A percentile compares a stretch with the other conserved stretches of the same genome.
Evolutionary conservation across 1,140 invertebrate species (phyloP).

Genomic region (Dinothrombium tinctorium): DNA sequence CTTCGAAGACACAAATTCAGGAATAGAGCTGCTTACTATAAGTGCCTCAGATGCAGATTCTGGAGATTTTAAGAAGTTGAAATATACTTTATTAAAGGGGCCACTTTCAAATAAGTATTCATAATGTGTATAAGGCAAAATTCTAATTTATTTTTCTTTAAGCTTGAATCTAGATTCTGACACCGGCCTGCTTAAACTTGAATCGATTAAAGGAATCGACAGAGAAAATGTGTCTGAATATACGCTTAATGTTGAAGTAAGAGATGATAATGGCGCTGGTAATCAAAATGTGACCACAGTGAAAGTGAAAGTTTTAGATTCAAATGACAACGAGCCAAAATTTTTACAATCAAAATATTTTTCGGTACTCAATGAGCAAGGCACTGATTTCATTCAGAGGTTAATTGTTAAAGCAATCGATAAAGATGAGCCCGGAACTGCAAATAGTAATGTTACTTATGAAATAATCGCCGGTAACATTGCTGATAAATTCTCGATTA

Average conservation of each 20-base stretch:
- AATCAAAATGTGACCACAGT: slow-evolving; percentile 17
- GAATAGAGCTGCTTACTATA: slow-evolving; percentile 37
- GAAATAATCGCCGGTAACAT: slow-evolving; percentile 54
- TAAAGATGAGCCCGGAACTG: slow-evolving; percentile 43
- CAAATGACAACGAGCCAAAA: slow-evolving; percentile 43
- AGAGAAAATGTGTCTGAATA: slow-evolving; percentile 41
- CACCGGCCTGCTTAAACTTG: slow-evolving; percentile 55
- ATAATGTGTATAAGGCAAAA: neutral
- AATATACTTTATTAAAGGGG: slow-evolving; percentile 48
- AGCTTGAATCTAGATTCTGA: slow-evolving; percentile 54
- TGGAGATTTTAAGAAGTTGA: slow-evolving; percentile 38
- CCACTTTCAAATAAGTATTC: slow-evolving; percentile 32
- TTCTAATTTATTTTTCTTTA: slow-evolving; percentile 15
- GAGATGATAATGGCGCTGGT: slow-evolving; percentile 55
- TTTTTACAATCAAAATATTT: slow-evolving; percentile 57
- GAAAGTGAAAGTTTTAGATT: slow-evolving; percentile 14
- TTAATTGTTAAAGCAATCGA: slow-evolving; percentile 36
- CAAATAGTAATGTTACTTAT: slow-evolving; percentile 61
- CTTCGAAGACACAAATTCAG: slow-evolving; percentile 48
- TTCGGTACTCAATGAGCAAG: slow-evolving; percentile 45
- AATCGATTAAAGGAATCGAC: slow-evolving; percentile 40
- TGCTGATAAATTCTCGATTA: slow-evolving; percentile 40
- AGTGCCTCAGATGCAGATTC: slow-evolving; percentile 46
- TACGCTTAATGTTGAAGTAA: slow-evolving; percentile 52
- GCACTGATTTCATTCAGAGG: slow-evolving; percentile 22